A percentile compares a stretch with the other conserved stretches of the same genome.
Evolutionary conservation across 2,888 invertebrate genomes (phyloP).

Genomic region (Dasypogon diadema): DNA sequence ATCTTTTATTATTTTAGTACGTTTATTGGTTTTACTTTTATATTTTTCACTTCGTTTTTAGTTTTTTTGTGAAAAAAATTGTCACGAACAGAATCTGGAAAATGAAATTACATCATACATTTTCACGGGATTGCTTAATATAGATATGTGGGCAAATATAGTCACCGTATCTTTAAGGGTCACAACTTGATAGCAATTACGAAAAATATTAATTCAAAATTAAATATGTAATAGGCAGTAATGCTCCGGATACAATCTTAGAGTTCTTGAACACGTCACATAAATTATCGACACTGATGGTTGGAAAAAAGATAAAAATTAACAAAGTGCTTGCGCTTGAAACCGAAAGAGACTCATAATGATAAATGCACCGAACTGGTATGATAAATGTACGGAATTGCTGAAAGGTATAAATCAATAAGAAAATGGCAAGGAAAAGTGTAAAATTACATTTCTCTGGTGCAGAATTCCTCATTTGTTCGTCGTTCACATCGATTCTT

Average conservation of each 20-base stretch:
- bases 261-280: conserved; percentile 30
- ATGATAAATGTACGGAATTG: conserved; percentile 69
- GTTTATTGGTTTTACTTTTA: too few relatives aligned
- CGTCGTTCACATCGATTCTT: conserved; percentile 41
- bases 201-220: too few relatives aligned
- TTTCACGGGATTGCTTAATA: too few relatives aligned
- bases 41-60: too few relatives aligned
- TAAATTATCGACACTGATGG: conserved; percentile 47
- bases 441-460: conserved; percentile 54
- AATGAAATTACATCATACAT: too few relatives aligned
- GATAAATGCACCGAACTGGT: conserved; percentile 69
- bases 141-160: too few relatives aligned
- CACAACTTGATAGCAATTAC: too few relatives aligned
- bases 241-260: conserved; percentile 39
- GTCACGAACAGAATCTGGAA: too few relatives aligned
- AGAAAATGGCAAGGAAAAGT: conserved; percentile 61
- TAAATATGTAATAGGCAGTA: too few relatives aligned
- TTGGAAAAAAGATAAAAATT: conserved; percentile 1
- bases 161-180: too few relatives aligned
- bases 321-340: conserved; percentile 20
- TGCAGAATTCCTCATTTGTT: conserved; percentile 43
- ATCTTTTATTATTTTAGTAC: too few relatives aligned
- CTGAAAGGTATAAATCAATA: conserved; percentile 69
- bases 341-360: conserved; percentile 60
- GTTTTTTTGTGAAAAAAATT: too few relatives aligned